Evolutionary conservation across 2,888 invertebrate species (phyloP), one percentile per base, ranked within the genome.

Genomic region (Trissoscelio sp.): DNA sequence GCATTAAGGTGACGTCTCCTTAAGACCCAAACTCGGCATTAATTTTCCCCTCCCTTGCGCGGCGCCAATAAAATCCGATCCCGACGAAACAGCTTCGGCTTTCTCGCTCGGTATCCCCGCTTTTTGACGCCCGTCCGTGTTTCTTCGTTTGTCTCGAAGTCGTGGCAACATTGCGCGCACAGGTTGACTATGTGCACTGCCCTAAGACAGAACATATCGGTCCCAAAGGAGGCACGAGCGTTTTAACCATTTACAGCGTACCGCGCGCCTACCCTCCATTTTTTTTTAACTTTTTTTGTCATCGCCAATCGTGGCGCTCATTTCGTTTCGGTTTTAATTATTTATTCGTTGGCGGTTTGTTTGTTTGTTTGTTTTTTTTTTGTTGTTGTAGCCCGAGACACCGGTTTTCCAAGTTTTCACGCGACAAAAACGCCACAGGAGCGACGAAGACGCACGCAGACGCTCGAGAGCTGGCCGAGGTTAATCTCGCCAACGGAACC

Each of bases 361-460:
- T 77, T 53, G 42, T 69, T 60, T 60, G 66, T 69, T 77, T 53
- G 57, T 22, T 16, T n/a, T 44, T 77, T 69, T 77, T 73, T 37
- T 12, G 37, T 16, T 34, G 16, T 22, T 12, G 37, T 14, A 28
- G 22, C 34, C 39, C 53, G 42, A 18, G 64, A 79, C 79, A 79
- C 79, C 79, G 79, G 75, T 79, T 83, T 81, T 75, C 79, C 79
- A 83, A 79, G 55, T 73, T 79, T 79, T 73, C 73, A 62, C 73
- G 73, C 73, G 60, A 67, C 67, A 73, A 79, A 79, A 73, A 73
- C 55, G 70, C 69, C 37, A 28, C 20, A 46, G 37, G 16, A 18
- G 74, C 64, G 55, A 62, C 39, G 24, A 62, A 51, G 55, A 67
- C 66, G 69, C 37, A 55, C 39, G 42, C 28, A 51, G 73, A 79